Evolutionary conservation across 2,797 vertebrate species (phyloP).

Genomic region (Hozukius guyotensis): DNA sequence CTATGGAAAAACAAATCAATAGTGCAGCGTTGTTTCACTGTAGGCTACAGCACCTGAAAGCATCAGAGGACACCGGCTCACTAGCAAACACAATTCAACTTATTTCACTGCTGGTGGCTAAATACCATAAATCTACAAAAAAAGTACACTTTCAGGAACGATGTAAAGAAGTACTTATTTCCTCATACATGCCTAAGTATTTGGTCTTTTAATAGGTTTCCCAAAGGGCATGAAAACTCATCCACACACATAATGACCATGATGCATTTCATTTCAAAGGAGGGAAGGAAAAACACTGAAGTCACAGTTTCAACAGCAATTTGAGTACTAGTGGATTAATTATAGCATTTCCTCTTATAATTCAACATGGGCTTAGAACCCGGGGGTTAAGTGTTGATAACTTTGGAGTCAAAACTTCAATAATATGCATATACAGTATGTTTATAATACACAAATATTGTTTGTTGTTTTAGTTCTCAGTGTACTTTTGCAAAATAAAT

Average conservation of each 20-base stretch:
- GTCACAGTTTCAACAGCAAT: constrained; percentile 2
- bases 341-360: not conserved
- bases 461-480: not conserved
- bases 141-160: constrained; percentile 19
- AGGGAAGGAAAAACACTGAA: constrained; percentile 8
- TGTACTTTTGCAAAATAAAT: not conserved
- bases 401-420: not conserved
- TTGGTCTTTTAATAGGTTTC: constrained; percentile 56
- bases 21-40: constrained; percentile 64
- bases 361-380: not conserved
- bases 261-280: constrained; percentile 44
- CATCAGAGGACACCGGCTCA: constrained; percentile 52
- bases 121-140: constrained; percentile 39
- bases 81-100: constrained; percentile 50
- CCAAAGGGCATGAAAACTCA: constrained; percentile 34
- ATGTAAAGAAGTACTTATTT: constrained; percentile 38
- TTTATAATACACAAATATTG: not conserved
- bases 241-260: constrained; percentile 35
- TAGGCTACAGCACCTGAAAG: constrained; percentile 63
- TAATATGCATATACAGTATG: not conserved
- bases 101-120: constrained; percentile 50
- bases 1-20: constrained; percentile 66
- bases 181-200: constrained; percentile 34
- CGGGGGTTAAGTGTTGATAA: not conserved
- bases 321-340: constrained; percentile 11